Evolutionary conservation across 2,113 vertebrate species (phyloP).

Genomic region (Percina caprodes): DNA sequence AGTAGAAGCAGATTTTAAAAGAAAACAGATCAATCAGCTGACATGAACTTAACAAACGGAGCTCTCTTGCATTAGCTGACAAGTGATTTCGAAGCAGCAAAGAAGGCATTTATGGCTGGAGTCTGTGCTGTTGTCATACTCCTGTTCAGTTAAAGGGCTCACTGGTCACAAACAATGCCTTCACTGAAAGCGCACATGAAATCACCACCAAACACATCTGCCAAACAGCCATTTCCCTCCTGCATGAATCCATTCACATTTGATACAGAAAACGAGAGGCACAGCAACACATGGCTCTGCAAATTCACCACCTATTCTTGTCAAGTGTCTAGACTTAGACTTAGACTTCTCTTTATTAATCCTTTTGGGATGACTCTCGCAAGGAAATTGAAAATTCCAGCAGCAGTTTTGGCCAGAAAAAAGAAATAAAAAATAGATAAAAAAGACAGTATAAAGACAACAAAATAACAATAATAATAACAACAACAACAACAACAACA

Average conservation of each 20-base stretch:
- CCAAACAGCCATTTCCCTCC: constrained; percentile 68
- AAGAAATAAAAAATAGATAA: too few relatives aligned
- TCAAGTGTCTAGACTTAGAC: constrained; percentile 4
- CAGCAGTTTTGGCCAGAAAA: too few relatives aligned
- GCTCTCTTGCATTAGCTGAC: constrained; percentile 10
- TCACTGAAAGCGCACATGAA: constrained; percentile 51
- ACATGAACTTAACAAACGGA: constrained; percentile 24
- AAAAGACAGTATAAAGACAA: too few relatives aligned
- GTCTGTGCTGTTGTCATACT: constrained; percentile 53
- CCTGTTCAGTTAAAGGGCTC: constrained; percentile 47
- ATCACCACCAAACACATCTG: constrained; percentile 77
- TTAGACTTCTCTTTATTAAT: too few relatives aligned
- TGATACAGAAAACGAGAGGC: constrained; percentile 36
- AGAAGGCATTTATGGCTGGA: constrained; percentile 4
- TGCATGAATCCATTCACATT: constrained; percentile 63
- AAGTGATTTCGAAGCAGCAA: constrained; percentile 8
- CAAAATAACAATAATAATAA: too few relatives aligned
- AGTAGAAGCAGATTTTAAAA: constrained; percentile 21
- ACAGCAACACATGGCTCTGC: constrained; percentile 53
- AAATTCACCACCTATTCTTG: constrained; percentile 53
- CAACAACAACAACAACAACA: too few relatives aligned
- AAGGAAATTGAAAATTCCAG: too few relatives aligned
- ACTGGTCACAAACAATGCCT: constrained; percentile 61
- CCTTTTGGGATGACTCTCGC: too few relatives aligned
- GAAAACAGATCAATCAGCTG: constrained; percentile 46